phyloP scores from a whole-genome alignment of 2,113 vertebrate species.

The Macrotis lagotis region DNA sequence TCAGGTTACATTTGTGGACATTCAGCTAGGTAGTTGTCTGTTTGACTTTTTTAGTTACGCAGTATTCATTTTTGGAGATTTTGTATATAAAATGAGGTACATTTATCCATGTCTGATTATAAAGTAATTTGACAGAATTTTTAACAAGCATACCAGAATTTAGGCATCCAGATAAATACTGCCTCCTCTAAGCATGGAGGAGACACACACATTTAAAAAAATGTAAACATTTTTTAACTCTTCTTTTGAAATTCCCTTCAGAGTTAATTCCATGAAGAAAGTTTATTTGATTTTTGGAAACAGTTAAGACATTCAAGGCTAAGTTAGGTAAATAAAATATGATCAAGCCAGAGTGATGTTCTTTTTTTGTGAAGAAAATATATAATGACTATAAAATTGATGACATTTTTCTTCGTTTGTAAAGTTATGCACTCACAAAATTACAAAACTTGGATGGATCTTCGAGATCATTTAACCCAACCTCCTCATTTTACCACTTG shows the following conservation, averaged over 20 bases:
- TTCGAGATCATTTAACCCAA: neutral
- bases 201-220: neutral
- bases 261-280: neutral
- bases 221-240: neutral
- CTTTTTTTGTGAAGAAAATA: neutral
- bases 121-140: neutral
- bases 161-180: neutral
- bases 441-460: neutral
- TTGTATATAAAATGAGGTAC: neutral
- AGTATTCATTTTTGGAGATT: neutral
- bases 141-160: constrained; percentile 1
- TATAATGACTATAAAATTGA: neutral
- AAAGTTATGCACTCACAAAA: neutral
- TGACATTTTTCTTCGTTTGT: neutral
- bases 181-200: neutral
- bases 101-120: neutral
- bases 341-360: neutral
- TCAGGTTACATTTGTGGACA: neutral
- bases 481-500: neutral
- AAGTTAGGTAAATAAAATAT: neutral
- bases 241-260: neutral
- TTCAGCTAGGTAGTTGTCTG: neutral
- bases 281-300: neutral
- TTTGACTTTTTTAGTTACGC: neutral
- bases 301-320: neutral